phyloP scores from a whole-genome alignment of 1,140 invertebrate species.

The Euura lappo region DNA sequence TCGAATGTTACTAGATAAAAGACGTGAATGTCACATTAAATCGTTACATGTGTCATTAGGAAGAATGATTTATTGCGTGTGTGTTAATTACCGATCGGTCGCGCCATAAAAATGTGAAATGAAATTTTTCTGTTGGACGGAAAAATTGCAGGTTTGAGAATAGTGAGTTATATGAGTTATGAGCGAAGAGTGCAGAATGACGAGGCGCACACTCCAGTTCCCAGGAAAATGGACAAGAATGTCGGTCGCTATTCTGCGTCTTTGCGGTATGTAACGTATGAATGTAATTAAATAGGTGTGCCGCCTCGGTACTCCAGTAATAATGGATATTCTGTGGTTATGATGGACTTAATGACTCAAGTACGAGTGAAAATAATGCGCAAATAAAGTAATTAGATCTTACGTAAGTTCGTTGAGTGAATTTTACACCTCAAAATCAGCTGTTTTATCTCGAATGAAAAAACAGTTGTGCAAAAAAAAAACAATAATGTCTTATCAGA shows the following conservation, averaged over 20 bases:
- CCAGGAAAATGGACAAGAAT: conserved; percentile 32
- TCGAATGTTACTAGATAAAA: no score
- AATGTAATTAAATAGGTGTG: conserved; percentile 35
- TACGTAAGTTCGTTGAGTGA: neutral
- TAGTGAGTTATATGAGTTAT: conserved; percentile 24
- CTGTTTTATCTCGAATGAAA: neutral
- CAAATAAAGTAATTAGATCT: neutral
- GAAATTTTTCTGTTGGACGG: no score
- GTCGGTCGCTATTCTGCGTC: conserved; percentile 28
- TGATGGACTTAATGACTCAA: conserved; percentile 29
- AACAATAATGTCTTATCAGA: no score
- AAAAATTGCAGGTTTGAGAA: neutral
- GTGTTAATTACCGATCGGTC: no score
- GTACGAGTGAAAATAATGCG: neutral
- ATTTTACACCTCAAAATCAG: neutral
- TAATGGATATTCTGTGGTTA: conserved; percentile 27
- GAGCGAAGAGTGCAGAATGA: conserved; percentile 30
- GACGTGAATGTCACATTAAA: no score
- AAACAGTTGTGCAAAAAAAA: neutral
- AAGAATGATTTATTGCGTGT: no score
- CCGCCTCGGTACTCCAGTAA: conserved; percentile 13
- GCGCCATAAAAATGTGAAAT: no score
- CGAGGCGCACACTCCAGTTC: conserved; percentile 32
- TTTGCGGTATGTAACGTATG: neutral
- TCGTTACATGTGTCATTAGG: no score